Base-by-base conservation (phyloP, 2,113 vertebrate species). In the Carassius auratus region DNA sequence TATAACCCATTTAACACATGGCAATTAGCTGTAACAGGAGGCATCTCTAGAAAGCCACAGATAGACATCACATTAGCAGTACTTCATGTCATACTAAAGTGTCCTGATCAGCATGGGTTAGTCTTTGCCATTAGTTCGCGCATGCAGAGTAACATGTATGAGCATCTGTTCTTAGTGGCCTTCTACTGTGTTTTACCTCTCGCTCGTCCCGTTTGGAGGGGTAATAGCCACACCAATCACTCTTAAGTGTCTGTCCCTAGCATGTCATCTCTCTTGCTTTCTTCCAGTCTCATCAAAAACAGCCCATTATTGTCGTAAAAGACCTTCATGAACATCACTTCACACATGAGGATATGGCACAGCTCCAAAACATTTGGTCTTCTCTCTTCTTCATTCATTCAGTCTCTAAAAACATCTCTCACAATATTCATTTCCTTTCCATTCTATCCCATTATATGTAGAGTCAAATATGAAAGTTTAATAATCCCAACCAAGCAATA, bases 161-260 rank as follows among this genome's bases (percentile, higher is more conserved):
- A 55, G 26, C 23, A 1, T 45, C 48, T 62, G 48, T 61, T 76
- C 86, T 83, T 55, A 84, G 66, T 61, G 8, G 52, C 19, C 23
- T 30, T 64, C 59, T 52, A 50, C 36, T 81, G 19, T 64, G 81
- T 64, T 66, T 77, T 59, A 84, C 76, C 79, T 45, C 79, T 73
- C 36, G 23, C 87, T 86, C 86, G 90, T 92, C 92, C 92, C 88
- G 89, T 92, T 91, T 89, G 86, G 90, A 77, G 7, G 84, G 45
- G 59, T 21, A 82, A 81, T 75, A 84, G 86, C 57, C 38, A 78
- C 77, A 79, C 86, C 73, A 81, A 89, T 92, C 89, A 86, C 84
- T 48, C 59, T 78, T 78, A 52, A 91, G 89, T 74, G 48, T 84
- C 87, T 75, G 82, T 69, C 86, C 84, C 82, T 86, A 81, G 87